A percentile compares a stretch with the other conserved stretches of the same genome.
Conservation (phyloP, 2,113 vertebrate species). For the Oreochromis aureus region DNA sequence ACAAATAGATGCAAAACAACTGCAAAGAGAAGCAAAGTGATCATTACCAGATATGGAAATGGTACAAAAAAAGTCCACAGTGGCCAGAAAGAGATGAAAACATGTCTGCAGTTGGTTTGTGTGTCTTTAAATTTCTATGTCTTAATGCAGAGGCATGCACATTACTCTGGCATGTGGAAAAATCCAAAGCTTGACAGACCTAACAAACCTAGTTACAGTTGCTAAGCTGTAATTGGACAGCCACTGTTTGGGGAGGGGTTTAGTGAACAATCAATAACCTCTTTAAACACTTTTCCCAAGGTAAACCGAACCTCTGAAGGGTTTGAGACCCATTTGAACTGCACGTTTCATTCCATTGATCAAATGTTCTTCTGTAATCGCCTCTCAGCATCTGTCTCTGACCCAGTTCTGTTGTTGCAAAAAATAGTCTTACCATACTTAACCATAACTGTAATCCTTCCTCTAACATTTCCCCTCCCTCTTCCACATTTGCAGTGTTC, state of each 20-base stretch:
- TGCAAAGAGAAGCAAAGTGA: background rate
- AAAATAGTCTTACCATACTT: background rate
- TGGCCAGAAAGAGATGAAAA: background rate
- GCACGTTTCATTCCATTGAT: background rate
- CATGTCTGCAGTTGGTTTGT: background rate
- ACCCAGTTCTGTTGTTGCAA: conserved; percentile 23
- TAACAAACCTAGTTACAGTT: background rate
- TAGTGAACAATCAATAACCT: background rate
- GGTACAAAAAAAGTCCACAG: background rate
- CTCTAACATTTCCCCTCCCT: conserved; percentile 9
- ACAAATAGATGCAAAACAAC: background rate
- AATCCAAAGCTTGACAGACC: background rate
- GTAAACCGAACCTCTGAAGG: background rate
- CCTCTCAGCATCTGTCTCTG: conserved; percentile 3
- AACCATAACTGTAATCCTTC: conserved; percentile 7
- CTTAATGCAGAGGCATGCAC: background rate
- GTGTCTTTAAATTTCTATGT: background rate
- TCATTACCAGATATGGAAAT: background rate
- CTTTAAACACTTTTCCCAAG: background rate
- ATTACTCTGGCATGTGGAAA: background rate
- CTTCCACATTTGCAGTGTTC: conserved; percentile 22
- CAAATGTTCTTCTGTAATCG: background rate
- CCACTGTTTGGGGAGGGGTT: background rate
- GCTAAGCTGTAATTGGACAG: background rate
- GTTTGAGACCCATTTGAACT: background rate